Evolutionary conservation across 2,888 invertebrate species (phyloP).

Genomic region (Polyommatus iphigenia): DNA sequence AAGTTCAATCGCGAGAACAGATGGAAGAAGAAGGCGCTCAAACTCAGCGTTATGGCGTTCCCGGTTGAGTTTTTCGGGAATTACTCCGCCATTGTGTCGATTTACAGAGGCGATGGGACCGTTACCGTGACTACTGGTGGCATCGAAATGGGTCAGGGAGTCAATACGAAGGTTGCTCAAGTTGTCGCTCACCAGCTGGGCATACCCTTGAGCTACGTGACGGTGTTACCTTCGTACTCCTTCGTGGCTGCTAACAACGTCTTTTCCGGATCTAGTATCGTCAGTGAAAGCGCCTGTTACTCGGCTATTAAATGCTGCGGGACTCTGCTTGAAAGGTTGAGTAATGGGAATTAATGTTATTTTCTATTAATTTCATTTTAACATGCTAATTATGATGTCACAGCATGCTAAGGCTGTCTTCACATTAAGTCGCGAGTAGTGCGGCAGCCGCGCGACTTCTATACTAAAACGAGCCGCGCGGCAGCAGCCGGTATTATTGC

Average conservation of each 20-base stretch:
- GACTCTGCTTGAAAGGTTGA: constrained; percentile 69
- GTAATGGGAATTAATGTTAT: no score
- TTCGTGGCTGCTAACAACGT: constrained; percentile 81
- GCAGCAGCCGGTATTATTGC: no score
- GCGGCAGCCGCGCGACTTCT: no score
- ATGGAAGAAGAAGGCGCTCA: constrained; percentile 87
- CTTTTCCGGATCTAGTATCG: constrained; percentile 83
- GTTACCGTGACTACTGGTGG: constrained; percentile 86
- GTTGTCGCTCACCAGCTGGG: constrained; percentile 87
- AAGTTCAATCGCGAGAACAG: constrained; percentile 83
- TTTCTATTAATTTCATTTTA: no score
- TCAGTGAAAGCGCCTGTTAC: constrained; percentile 82
- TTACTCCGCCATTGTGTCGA: constrained; percentile 81
- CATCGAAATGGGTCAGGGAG: constrained; percentile 88
- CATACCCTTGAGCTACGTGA: constrained; percentile 82
- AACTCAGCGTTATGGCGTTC: constrained; percentile 84
- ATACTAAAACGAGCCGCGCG: no score
- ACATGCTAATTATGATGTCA: no score
- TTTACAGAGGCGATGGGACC: constrained; percentile 85
- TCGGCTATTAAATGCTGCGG: constrained; percentile 82
- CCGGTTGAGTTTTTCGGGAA: constrained; percentile 78
- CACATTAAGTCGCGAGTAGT: no score
- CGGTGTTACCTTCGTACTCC: constrained; percentile 80
- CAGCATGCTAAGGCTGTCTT: no score
- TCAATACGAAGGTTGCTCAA: constrained; percentile 89